Evolutionary conservation across 2,113 vertebrate species (phyloP).

Genomic region (Aviceda subcristata): DNA sequence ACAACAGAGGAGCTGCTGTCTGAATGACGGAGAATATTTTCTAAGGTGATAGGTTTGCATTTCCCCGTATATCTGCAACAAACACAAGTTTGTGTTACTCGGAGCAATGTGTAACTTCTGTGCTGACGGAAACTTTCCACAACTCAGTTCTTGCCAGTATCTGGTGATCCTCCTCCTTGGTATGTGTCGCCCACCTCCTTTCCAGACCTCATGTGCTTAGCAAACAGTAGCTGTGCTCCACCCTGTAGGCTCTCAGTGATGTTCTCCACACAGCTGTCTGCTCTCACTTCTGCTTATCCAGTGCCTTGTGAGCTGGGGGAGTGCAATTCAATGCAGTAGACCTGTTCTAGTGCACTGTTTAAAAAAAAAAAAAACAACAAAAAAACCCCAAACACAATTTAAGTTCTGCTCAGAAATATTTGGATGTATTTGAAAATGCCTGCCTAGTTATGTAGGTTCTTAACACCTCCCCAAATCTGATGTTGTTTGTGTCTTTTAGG

Average conservation of each 20-base stretch:
- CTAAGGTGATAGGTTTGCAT: background rate
- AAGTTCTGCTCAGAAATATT: background rate
- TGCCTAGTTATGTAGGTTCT: too few species aligned
- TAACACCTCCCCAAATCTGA: background rate
- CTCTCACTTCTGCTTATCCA: background rate
- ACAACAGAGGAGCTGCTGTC: background rate
- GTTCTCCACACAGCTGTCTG: background rate
- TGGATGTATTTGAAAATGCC: background rate
- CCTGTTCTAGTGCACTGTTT: background rate
- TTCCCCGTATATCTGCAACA: background rate
- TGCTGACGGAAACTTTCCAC: background rate
- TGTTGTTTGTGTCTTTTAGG: constrained; percentile 58
- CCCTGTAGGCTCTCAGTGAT: rapidly evolving
- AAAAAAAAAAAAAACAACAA: background rate
- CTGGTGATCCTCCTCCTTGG: background rate
- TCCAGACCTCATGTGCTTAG: background rate
- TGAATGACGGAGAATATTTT: background rate
- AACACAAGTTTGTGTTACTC: background rate
- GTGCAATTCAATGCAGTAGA: background rate
- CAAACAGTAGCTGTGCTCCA: background rate
- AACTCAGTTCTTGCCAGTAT: background rate
- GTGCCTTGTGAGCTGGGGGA: background rate
- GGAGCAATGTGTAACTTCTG: background rate
- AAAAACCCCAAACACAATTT: background rate
- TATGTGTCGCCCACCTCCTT: background rate